Base-by-base conservation (phyloP, 2,113 vertebrate species). In the Copsychus sechellarum region DNA sequence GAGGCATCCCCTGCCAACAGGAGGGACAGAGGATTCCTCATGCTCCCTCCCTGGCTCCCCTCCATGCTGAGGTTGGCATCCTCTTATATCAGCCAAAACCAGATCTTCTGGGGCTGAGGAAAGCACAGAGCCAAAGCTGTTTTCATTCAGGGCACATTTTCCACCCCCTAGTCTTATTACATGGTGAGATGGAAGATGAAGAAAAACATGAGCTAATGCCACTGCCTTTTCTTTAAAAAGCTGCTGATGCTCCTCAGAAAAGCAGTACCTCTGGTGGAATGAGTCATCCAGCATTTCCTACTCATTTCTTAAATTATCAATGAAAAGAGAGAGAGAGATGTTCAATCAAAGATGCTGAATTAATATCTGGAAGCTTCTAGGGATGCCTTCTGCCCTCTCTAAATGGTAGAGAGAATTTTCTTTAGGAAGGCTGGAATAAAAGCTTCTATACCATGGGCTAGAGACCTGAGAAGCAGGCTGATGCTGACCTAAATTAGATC, bases 231-330 rank as follows among this genome's bases (percentile, higher is more conserved):
- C 95, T 94, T 87, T 81, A 73, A 90, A 95, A 95, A 92, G 79
- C 82, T 93, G 88, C 62, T 90, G 88, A 83, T 97, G 12, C 28
- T 83, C 54, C 67, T 65, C 74, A 86, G 90, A 83, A 94, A 94
- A 81, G 85, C 92, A 87, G 40, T 83, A 93, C 69, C 82, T 90
- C 88, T 95, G 90, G 62, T 92, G 67, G 80, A 86, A 92, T 92
- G 88, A 94, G 54, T 88, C 94, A 96, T 64, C 45, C 83, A 86
- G 67, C 71, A 81, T 95, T 97, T 95, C 95, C 80, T 92, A 90
- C 83, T 95, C 80, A 47, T 81, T 95, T 90, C 82, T 90, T 94
- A 88, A 93, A 90, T 92, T 93, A 90, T 86, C 92, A 94, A 88
- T 90, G 81, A 85, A 62, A 34, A 88, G n/a, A 93, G 34, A 86